Evolutionary conservation across 2,113 vertebrate species (phyloP), one percentile per base, ranked within the genome.

Genomic region (Neofelis nebulosa): DNA sequence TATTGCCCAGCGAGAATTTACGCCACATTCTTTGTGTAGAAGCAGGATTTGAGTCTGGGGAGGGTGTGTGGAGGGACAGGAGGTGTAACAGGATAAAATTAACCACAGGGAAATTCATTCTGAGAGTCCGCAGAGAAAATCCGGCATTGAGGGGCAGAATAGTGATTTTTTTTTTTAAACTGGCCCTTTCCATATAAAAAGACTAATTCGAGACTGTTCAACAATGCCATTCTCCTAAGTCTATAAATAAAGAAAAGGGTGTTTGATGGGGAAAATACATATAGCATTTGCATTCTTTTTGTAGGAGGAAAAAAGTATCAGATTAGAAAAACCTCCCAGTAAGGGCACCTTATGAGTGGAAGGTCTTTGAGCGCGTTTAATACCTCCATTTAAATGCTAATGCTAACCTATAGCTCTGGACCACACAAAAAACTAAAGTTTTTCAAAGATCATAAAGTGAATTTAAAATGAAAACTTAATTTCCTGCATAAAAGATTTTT

Each of bases 311-410:
- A 89, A 83, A 96, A 94, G 52, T 13, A 96, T 94, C 97, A 96
- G 79, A 94, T 96, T 96, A 96, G 96, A 38, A 71, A 96, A 88
- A 73, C 90, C 63, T 66, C 45, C 84, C 82, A 3, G 3, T 87
- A 98, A 98, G 96, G 95, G 83, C 97, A 94, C 80, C 9, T 96
- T 97, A 91, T 29, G 79, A 98, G 86, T 87, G 55, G 89, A 98
- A 97, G 96, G 98, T 95, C 97, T 98, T 61, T 18, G 80, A 97
- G 97, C 52, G 65, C 8, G 89, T 73, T 98, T 98, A 98, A 98
- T 90, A 94, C 96, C 96, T 98, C 98, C 95, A 98, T 99, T 98
- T 98, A 98, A 98, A 98, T 99, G 98, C 95, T 98, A 98, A 98
- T 98, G 27, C 33, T 97, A 95, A 98, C 98, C 98, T 98, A 38